These are phyloP conservation scores for Pica pica DNA, from an alignment of 2,113 vertebrate species.

Conservation along the genomic window DNA sequence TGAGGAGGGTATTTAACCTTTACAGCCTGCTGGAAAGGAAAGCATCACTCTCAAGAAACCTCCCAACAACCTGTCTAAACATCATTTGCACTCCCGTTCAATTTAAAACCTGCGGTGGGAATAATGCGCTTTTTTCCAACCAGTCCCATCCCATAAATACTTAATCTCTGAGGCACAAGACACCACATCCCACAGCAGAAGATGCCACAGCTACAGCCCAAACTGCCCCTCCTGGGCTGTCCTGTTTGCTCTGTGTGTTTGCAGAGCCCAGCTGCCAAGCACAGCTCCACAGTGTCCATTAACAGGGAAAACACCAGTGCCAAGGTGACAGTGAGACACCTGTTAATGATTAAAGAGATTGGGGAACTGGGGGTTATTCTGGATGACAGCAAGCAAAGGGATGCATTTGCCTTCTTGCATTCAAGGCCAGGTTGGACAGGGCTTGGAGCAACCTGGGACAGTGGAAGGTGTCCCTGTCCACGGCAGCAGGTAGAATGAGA, in stretches of 20 bases:
- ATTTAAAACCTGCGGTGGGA: fast-evolving
- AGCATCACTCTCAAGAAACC: background rate
- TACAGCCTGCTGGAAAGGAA: background rate
- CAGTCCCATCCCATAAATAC: background rate
- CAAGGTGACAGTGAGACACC: background rate
- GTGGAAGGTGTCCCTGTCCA: background rate
- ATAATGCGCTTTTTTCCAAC: fast-evolving
- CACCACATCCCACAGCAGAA: background rate
- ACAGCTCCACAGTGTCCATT: background rate
- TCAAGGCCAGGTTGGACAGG: background rate
- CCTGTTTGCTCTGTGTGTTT: background rate
- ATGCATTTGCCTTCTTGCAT: background rate
- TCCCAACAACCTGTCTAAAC: background rate
- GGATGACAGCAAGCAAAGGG: background rate
- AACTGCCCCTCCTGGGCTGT: fast-evolving
- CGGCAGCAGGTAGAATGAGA: too few relatives aligned
- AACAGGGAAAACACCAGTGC: background rate
- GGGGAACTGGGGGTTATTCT: background rate
- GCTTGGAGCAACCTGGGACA: background rate
- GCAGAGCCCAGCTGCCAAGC: background rate
- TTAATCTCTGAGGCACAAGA: background rate
- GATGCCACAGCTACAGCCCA: background rate
- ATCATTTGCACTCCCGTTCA: fast-evolving
- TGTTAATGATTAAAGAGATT: background rate
- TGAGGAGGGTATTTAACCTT: background rate